A percentile compares a stretch with the other conserved stretches of the same genome.
Evolutionary conservation across 2,797 vertebrate species (phyloP).

Genomic region (Galaxias olidus): DNA sequence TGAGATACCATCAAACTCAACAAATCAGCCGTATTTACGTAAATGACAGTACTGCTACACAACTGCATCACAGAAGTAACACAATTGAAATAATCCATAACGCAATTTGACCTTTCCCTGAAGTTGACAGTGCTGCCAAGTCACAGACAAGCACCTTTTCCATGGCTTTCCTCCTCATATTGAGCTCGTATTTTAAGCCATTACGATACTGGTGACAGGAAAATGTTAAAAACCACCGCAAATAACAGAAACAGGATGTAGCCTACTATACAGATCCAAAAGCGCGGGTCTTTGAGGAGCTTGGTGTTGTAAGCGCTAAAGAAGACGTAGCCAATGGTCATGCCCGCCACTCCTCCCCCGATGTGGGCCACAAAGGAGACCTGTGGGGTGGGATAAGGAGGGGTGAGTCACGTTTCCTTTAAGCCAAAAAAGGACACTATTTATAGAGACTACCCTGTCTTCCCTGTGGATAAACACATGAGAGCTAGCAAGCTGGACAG

Average conservation of each 20-base stretch:
- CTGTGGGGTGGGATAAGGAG: conserved; percentile 52
- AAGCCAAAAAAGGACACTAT: neutral
- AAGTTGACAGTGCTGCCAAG: neutral
- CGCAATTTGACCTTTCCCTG: neutral
- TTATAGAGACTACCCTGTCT: too few relatives aligned
- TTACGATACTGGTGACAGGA: conserved; percentile 78
- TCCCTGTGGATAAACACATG: too few relatives aligned
- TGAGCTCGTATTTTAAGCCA: neutral
- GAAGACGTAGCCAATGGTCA: conserved; percentile 90
- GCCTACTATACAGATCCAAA: conserved; percentile 85
- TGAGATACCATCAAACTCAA: too few relatives aligned
- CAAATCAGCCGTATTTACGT: too few relatives aligned
- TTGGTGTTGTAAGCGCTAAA: conserved; percentile 86
- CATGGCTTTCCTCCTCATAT: too few relatives aligned
- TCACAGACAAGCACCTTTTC: conserved; percentile 21
- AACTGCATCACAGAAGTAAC: too few relatives aligned
- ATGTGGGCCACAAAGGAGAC: conserved; percentile 93
- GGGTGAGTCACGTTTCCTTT: neutral
- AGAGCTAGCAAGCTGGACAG: too few relatives aligned
- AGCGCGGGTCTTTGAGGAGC: conserved; percentile 85
- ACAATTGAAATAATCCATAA: conserved; percentile 13
- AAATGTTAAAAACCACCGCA: conserved; percentile 86
- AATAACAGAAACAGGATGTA: conserved; percentile 79
- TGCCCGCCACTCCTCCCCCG: conserved; percentile 85
- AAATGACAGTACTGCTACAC: too few relatives aligned